Percentiles rank a stretch among this genome's conserved stretches.
phyloP scores from a whole-genome alignment of 2,113 vertebrate genomes.

The Centropus unirufus region DNA sequence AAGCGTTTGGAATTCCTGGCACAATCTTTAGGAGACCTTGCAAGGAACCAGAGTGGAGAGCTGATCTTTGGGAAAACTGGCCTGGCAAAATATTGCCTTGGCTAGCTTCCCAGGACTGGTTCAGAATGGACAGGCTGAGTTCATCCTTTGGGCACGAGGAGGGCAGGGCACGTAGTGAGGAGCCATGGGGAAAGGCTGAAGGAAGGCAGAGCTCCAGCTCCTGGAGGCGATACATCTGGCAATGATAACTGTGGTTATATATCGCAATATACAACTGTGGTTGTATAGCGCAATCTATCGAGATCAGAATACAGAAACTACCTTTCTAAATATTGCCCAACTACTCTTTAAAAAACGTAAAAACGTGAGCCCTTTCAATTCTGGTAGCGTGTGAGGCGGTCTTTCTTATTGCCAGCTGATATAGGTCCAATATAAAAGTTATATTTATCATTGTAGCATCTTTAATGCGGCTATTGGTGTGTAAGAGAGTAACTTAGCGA shows the following conservation, averaged over 20 bases:
- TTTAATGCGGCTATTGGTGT: neutral
- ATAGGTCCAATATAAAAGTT: neutral
- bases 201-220: neutral
- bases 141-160: neutral
- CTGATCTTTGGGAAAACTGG: neutral
- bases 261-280: too few relatives aligned
- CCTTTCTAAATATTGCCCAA: neutral
- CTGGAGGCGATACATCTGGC: neutral
- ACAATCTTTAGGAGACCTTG: neutral
- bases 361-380: neutral
- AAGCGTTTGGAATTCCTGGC: neutral
- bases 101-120: neutral
- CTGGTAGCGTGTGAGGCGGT: neutral
- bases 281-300: neutral
- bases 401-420: neutral
- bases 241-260: neutral
- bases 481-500: neutral
- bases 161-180: fast-evolving
- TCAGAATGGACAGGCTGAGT: neutral
- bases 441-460: neutral
- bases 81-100: neutral
- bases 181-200: neutral
- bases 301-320: neutral
- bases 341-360: neutral
- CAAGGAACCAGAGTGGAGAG: neutral